phyloP scores from a whole-genome alignment of 2,113 vertebrate species.

The Mirounga angustirostris region DNA sequence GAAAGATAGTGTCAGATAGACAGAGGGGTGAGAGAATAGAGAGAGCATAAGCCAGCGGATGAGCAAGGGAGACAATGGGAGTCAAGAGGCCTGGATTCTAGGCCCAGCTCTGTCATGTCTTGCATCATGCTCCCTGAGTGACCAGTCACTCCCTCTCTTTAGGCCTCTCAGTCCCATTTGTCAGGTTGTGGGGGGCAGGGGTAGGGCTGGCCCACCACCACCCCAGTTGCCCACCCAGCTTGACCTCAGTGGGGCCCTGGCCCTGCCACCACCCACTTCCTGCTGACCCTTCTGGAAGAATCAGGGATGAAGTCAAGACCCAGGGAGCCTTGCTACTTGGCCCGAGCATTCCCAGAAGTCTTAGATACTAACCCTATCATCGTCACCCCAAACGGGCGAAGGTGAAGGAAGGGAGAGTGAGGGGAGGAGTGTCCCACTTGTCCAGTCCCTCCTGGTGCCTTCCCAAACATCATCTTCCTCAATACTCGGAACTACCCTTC shows the following conservation, averaged over 20 bases:
- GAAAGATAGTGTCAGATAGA: not conserved
- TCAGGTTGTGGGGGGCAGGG: not conserved
- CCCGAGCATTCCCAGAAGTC: not conserved
- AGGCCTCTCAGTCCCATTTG: not conserved
- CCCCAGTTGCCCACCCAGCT: not conserved
- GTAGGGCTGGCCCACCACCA: not conserved
- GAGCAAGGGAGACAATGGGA: not conserved
- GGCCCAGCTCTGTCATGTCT: not conserved
- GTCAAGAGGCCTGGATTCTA: not conserved
- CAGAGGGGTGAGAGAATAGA: not conserved
- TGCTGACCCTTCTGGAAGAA: not conserved
- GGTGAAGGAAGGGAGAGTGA: not conserved
- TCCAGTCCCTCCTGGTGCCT: not conserved
- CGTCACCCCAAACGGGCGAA: not conserved
- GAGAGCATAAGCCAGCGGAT: not conserved
- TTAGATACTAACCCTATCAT: not conserved
- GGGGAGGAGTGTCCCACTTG: not conserved
- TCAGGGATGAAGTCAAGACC: not conserved
- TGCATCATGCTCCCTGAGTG: not conserved
- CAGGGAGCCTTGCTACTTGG: not conserved
- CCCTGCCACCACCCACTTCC: not conserved
- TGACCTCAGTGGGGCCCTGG: not conserved
- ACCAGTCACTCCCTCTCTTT: not conserved
- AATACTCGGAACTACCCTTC: not conserved
- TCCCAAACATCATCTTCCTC: not conserved